Percentiles rank a stretch among this genome's conserved stretches.
Evolutionary conservation across 2,888 invertebrate genomes (phyloP).

Genomic region (Drosophila mettleri): DNA sequence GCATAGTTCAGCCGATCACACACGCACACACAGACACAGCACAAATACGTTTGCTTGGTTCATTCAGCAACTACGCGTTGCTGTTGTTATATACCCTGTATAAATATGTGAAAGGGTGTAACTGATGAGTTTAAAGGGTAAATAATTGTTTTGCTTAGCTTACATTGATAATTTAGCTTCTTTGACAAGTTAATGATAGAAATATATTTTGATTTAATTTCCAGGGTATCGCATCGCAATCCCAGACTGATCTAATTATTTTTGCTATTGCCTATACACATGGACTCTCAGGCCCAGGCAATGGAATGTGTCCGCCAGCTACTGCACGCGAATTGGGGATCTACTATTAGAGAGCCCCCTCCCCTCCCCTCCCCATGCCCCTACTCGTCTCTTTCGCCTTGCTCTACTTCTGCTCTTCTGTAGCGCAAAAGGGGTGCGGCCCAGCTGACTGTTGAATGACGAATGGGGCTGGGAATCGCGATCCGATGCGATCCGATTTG

Average conservation of each 20-base stretch:
- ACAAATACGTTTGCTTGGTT: slow-evolving; percentile 8
- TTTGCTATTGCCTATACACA: slow-evolving; percentile 26
- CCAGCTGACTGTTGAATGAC: slow-evolving; percentile 14
- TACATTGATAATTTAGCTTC: no score
- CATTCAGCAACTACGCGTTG: slow-evolving; percentile 51
- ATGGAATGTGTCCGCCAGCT: slow-evolving; percentile 53
- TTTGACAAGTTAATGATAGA: no score
- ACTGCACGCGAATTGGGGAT: slow-evolving; percentile 56
- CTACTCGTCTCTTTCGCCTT: no score
- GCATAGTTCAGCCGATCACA: slow-evolving; percentile 15
- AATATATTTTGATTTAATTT: background rate
- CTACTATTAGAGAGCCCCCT: slow-evolving; percentile 37
- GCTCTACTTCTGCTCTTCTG: background rate
- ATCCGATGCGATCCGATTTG: slow-evolving; percentile 33
- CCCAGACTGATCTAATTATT: background rate
- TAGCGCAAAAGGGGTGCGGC: slow-evolving; percentile 62
- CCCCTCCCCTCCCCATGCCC: background rate
- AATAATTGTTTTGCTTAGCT: background rate
- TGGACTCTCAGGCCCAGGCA: slow-evolving; percentile 43
- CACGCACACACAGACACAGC: slow-evolving; percentile 6
- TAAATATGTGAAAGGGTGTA: background rate
- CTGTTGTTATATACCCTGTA: slow-evolving; percentile 6
- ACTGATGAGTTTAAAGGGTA: background rate
- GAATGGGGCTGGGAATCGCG: slow-evolving; percentile 35
- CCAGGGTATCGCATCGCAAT: background rate